Evolutionary conservation across 2,797 vertebrate species (phyloP).

Genomic region (Phataginus tetradactyla): DNA sequence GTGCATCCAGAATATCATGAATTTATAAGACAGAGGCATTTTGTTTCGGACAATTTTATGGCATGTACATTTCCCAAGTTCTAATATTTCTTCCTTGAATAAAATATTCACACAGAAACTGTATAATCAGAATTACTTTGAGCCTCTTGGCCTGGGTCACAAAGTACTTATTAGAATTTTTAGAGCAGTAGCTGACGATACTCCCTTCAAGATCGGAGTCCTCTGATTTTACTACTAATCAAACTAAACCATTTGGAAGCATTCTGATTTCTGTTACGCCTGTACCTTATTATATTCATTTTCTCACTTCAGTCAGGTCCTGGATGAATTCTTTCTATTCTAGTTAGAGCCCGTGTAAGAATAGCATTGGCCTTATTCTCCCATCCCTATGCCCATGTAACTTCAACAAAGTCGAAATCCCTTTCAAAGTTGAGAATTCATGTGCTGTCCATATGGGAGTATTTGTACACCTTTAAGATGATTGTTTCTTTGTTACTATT

Average conservation of each 20-base stretch:
- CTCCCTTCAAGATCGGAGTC: neutral
- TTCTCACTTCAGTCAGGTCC: slow-evolving; percentile 26
- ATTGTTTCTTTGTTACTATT: slow-evolving; percentile 59
- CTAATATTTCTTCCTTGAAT: neutral
- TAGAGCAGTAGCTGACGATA: slow-evolving; percentile 21
- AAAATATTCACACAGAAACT: slow-evolving; percentile 20
- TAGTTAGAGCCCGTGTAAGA: neutral
- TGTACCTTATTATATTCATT: slow-evolving; percentile 69
- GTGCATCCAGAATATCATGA: neutral
- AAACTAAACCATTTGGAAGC: slow-evolving; percentile 66
- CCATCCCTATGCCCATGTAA: neutral
- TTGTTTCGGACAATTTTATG: slow-evolving; percentile 22
- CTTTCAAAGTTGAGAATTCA: slow-evolving; percentile 52
- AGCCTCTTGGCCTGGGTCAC: neutral
- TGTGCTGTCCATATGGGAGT: slow-evolving; percentile 33
- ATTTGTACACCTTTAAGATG: slow-evolving; percentile 22
- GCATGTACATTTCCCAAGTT: neutral
- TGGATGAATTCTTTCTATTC: slow-evolving; percentile 57
- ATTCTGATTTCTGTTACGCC: slow-evolving; percentile 55
- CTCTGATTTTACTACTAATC: slow-evolving; percentile 50
- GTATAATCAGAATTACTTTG: slow-evolving; percentile 34
- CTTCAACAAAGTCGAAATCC: slow-evolving; percentile 52
- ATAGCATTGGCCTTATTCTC: neutral
- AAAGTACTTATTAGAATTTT: neutral
- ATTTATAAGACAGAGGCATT: neutral